Evolutionary conservation across 92 coral and sea anemone species (phyloP).

Genomic region (Meandrina meandrites): DNA sequence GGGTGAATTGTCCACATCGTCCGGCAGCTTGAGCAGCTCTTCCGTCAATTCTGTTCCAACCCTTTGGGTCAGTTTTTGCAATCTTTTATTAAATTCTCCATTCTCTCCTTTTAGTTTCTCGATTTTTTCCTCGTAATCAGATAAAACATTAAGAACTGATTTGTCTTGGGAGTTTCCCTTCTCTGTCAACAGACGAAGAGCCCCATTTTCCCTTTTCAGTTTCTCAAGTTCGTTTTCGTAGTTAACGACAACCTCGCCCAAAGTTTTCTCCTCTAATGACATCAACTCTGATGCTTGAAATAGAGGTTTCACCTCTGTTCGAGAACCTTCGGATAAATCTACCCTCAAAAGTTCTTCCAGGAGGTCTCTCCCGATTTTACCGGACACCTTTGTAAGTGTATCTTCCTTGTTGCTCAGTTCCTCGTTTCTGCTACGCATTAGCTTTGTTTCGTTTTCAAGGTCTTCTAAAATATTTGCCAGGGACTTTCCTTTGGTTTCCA

Average conservation of each 20-base stretch:
- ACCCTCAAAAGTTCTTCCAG: slow-evolving; percentile 27
- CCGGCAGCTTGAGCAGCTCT: slow-evolving; percentile 36
- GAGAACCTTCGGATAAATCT: slow-evolving; percentile 35
- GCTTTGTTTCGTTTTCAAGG: slow-evolving; percentile 37
- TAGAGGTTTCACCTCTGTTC: slow-evolving; percentile 19
- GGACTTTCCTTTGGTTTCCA: slow-evolving; percentile 27
- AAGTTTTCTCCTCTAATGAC: slow-evolving; percentile 44
- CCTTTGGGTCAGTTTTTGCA: slow-evolving; percentile 42
- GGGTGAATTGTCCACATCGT: not conserved
- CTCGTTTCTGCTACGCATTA: not conserved
- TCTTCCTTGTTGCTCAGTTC: not conserved
- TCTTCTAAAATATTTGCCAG: slow-evolving; percentile 33
- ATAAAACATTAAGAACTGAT: slow-evolving; percentile 42
- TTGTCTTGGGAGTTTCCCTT: slow-evolving; percentile 1
- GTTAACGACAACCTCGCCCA: slow-evolving; percentile 55
- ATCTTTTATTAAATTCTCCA: slow-evolving; percentile 28
- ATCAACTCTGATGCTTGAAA: slow-evolving; percentile 48
- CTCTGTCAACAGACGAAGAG: slow-evolving; percentile 26
- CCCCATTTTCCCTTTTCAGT: slow-evolving; percentile 38
- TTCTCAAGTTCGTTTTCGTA: slow-evolving; percentile 53
- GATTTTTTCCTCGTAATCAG: slow-evolving; percentile 66
- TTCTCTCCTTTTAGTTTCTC: slow-evolving; percentile 40
- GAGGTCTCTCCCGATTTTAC: slow-evolving; percentile 55
- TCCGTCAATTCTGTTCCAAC: slow-evolving; percentile 47
- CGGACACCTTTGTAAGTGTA: slow-evolving; percentile 16